Percentiles rank a stretch among this genome's conserved stretches.
phyloP scores from a whole-genome alignment of 2,888 invertebrate genomes.

The Callosobruchus maculatus region DNA sequence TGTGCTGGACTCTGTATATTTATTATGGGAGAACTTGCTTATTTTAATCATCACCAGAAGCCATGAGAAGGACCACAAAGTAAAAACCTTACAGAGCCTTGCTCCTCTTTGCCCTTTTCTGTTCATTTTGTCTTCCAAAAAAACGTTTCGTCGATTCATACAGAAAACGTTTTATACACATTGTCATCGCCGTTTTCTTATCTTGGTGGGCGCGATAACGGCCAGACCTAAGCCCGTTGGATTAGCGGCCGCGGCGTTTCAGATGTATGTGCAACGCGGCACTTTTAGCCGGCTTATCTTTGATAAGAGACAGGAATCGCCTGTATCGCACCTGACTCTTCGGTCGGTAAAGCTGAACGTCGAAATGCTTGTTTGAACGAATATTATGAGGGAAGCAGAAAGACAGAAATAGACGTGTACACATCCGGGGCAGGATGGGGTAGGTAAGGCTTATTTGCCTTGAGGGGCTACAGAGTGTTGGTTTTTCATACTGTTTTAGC shows the following conservation, averaged over 20 bases:
- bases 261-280: not conserved
- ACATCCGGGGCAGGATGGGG: not conserved
- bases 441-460: not conserved
- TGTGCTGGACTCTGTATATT: too few species aligned
- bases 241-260: not conserved
- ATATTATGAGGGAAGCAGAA: not conserved
- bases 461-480: not conserved
- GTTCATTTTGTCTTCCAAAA: too few species aligned
- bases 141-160: not conserved
- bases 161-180: not conserved
- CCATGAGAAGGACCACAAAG: too few species aligned
- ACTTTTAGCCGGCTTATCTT: not conserved
- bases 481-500: too few species aligned
- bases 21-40: too few species aligned
- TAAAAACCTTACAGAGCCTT: too few species aligned
- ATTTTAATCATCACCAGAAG: too few species aligned
- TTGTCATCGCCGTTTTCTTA: not conserved
- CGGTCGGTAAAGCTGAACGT: not conserved
- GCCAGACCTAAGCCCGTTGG: not conserved
- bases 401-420: not conserved
- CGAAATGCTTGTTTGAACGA: not conserved
- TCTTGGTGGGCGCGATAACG: not conserved
- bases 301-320: not conserved
- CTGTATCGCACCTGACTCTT: not conserved
- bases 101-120: too few species aligned